Base-by-base conservation (phyloP, 1,140 invertebrate genomes). In the Heliothis subflexa region DNA sequence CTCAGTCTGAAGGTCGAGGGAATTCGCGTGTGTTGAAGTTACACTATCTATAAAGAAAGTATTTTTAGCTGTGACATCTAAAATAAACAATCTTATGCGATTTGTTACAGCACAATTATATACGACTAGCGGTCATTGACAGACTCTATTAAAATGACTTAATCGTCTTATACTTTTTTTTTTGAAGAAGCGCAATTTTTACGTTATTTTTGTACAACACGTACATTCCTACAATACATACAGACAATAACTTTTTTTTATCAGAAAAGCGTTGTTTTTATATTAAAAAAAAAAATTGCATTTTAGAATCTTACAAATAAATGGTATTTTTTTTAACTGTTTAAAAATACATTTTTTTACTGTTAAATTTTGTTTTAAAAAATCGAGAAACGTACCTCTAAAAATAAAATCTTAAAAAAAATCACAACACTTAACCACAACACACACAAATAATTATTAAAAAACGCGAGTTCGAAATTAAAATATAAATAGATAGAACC, bases 371-470 rank as follows among this genome's bases (percentile, higher is more conserved):
- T 50, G 5, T 21, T 25, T 10, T 28, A 28, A 52, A 18, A 5
- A 66, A 12, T 18, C n/a, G 18, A 33, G 49, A 47, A 45, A 66
- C 47, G 1, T 18, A 70, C 66, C 66, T 55, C 4, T 1, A 25
- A 28, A 25, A 16, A 33, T 5, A 3, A 16, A 55, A 55, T 52
- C 49, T 28, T 52, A 14, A 40, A 54, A n/a, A 55, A 54, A 71
- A 25, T 2, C 68, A 71, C 55, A 49, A 61, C 71, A 74, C 71
- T 45, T 61, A 73, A 14, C 7, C 71, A 74, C 71, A 61, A n/a
- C 57, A 74, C 54, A 3, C 71, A 74, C 71, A 49, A 61, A 9
- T 0, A 33, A 70, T 28, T 28, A 21, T 16, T 25, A 47, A n/a
- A 1, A 1, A 55, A 55, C 52, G 25, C 57, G 33, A 13, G 33